Evolutionary conservation across 2,888 invertebrate genomes (phyloP).

Genomic region (Habrosyne pyritoides): DNA sequence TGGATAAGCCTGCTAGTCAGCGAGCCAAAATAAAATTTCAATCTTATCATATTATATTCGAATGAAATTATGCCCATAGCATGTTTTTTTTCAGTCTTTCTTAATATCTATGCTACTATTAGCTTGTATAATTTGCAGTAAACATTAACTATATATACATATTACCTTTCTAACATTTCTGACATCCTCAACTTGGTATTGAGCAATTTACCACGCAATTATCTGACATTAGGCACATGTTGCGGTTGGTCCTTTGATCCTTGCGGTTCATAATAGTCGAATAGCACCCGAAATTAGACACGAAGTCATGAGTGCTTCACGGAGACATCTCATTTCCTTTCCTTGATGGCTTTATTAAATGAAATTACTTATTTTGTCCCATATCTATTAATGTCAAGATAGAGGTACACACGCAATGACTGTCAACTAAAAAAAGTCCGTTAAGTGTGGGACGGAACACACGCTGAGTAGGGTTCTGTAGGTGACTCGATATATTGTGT

Average conservation of each 20-base stretch:
- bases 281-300: slow-evolving; percentile 38
- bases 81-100: too few relatives aligned
- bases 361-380: slow-evolving; percentile 26
- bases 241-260: slow-evolving; percentile 38
- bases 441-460: too few relatives aligned
- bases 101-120: background rate
- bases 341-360: slow-evolving; percentile 58
- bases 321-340: slow-evolving; percentile 48
- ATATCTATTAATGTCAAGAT: slow-evolving; percentile 9
- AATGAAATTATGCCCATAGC: too few relatives aligned
- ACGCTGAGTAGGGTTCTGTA: too few relatives aligned
- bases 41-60: too few relatives aligned
- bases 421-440: background rate
- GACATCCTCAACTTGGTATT: slow-evolving; percentile 17
- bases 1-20: too few relatives aligned
- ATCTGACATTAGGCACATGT: slow-evolving; percentile 35
- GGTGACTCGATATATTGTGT: too few relatives aligned
- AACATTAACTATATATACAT: background rate
- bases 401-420: slow-evolving; percentile 24
- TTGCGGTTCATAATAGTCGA: slow-evolving; percentile 29
- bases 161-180: background rate
- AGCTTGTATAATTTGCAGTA: background rate
- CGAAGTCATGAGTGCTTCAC: slow-evolving; percentile 21
- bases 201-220: slow-evolving; percentile 29
- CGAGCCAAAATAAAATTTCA: too few relatives aligned